Evolutionary conservation across 2,113 vertebrate species (phyloP), one percentile per base, ranked within the genome.

Genomic region (Anolis carolinensis): DNA sequence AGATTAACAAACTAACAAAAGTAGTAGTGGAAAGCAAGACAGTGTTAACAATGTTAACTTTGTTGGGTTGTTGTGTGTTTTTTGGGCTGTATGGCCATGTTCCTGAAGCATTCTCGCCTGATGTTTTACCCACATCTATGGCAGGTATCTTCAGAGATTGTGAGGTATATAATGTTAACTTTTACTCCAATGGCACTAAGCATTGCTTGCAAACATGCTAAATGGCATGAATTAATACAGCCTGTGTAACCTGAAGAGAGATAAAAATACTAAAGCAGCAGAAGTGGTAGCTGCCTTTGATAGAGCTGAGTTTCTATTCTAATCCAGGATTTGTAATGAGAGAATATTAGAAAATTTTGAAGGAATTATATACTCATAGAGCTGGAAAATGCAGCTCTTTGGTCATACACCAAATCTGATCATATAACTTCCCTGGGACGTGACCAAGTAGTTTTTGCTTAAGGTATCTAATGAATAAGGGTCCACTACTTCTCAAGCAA

Each of bases 1-100:
- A 67, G 30, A 93, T 87, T 94, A 94, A 95, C 83, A 83, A 87
- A 95, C 93, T 95, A 95, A 82, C 90, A 89, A 16, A 39, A 13
- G 65, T 78, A 70, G 4, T 80, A 4, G 3, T 88, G 83, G 50
- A 75, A 74, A 63, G 9, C 63, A 90, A 67, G 5, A n/a, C n/a
- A n/a, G n/a, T n/a, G n/a, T n/a, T n/a, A n/a, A n/a, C n/a, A n/a
- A n/a, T n/a, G n/a, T n/a, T n/a, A n/a, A n/a, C n/a, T n/a, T n/a
- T n/a, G n/a, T n/a, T 44, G 39, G 39, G 39, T 44, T 44, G 39
- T 5, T 44, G 39, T 44, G 5, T 4, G 39, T 44, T 44, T 44
- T 44, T 44, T 44, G 39, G 39, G 39, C 39, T 44, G 5, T 44
- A 44, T 44, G 39, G 39, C 39, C 39, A 44, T 5, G 39, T 44